These are phyloP conservation scores for Eulemur macaco DNA, from an alignment of 2,113 vertebrate species.

Conservation along the genomic window DNA sequence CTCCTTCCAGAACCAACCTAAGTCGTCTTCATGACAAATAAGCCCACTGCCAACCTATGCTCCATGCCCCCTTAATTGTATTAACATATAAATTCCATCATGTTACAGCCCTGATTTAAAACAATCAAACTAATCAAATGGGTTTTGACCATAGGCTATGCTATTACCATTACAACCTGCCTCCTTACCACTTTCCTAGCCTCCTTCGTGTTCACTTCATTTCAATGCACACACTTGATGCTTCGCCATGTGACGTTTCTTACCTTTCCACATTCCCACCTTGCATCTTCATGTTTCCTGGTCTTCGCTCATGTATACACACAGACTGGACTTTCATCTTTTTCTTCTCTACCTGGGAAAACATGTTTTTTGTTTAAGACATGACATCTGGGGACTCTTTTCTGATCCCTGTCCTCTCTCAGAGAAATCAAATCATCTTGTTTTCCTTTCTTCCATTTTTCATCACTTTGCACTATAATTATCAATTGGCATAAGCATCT, in stretches of 20 bases:
- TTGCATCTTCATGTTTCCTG: rapidly evolving
- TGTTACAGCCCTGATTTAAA: background rate
- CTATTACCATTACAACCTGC: rapidly evolving
- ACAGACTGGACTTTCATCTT: background rate
- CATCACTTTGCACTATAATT: background rate
- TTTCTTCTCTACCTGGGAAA: background rate
- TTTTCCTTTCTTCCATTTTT: background rate
- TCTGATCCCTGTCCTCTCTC: background rate
- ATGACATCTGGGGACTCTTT: background rate
- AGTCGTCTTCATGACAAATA: background rate
- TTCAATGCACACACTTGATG: rapidly evolving
- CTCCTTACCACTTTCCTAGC: no score
- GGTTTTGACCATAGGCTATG: no score
- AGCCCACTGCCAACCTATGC: background rate
- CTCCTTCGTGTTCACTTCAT: background rate
- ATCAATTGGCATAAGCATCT: background rate
- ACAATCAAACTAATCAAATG: background rate
- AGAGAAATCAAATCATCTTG: background rate
- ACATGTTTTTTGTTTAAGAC: background rate
- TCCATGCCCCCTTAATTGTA: background rate
- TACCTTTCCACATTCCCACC: background rate
- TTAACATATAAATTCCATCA: background rate
- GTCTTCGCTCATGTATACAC: background rate
- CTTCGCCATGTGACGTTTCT: rapidly evolving
- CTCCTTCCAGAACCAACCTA: background rate